phyloP scores from a whole-genome alignment of 1,140 invertebrate genomes.

The Eueides isabella region DNA sequence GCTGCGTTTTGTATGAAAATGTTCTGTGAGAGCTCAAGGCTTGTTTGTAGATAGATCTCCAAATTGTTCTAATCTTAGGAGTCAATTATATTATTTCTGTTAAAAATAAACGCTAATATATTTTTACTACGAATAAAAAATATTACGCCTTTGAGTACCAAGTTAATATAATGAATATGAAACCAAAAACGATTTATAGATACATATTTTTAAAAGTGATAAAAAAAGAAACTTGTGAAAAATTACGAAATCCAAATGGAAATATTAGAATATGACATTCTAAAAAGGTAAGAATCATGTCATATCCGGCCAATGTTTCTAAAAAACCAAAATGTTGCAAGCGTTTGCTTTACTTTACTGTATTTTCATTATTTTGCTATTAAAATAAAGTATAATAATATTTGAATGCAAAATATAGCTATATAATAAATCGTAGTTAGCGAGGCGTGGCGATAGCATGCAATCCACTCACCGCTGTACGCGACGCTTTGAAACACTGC shows the following conservation, averaged over 20 bases:
- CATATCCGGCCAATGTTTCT: neutral
- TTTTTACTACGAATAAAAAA: neutral
- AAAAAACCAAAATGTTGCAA: neutral
- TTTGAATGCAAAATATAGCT: slow-evolving; percentile 8
- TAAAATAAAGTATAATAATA: slow-evolving; percentile 6
- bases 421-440: slow-evolving; percentile 4
- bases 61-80: slow-evolving; percentile 56
- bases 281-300: neutral
- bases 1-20: slow-evolving; percentile 45
- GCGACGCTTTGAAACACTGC: slow-evolving; percentile 97
- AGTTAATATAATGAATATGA: neutral
- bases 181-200: neutral
- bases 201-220: neutral
- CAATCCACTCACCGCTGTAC: slow-evolving; percentile 93
- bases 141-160: neutral
- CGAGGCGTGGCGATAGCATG: slow-evolving; percentile 49
- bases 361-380: neutral
- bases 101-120: neutral
- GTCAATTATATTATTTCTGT: slow-evolving; percentile 25
- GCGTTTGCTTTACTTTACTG: neutral
- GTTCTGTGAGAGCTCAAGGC: slow-evolving; percentile 57
- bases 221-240: neutral
- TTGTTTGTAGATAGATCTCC: slow-evolving; percentile 51
- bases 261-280: neutral
- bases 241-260: neutral